Evolutionary conservation across 2,797 vertebrate genomes (phyloP).

Genomic region (Gallinago solitaria): DNA sequence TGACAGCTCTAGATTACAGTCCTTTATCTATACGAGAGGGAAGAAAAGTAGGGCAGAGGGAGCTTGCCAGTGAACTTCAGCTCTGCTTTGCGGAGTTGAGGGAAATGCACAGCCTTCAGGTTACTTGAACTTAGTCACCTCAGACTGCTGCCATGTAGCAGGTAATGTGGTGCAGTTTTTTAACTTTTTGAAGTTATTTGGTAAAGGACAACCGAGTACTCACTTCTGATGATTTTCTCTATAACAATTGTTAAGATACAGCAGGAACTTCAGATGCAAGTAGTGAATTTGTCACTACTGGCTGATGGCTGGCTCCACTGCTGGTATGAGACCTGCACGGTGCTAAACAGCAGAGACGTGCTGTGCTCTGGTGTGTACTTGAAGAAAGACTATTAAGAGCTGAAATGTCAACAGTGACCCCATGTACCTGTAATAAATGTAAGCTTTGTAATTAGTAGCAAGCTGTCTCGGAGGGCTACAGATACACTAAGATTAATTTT

Average conservation of each 20-base stretch:
- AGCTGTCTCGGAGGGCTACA: conserved; percentile 20
- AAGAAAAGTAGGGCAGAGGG: background rate
- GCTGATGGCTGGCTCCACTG: background rate
- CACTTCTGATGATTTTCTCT: background rate
- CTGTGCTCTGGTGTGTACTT: conserved; percentile 23
- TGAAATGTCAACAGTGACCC: conserved; percentile 44
- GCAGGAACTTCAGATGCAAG: background rate
- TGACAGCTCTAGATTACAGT: background rate
- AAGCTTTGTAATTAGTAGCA: conserved; percentile 54
- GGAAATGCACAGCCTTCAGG: background rate
- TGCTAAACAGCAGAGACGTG: background rate
- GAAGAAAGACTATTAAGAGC: conserved; percentile 26
- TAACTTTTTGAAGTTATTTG: background rate
- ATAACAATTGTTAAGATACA: background rate
- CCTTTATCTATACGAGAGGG: background rate
- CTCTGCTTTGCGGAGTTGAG: background rate
- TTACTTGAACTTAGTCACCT: background rate
- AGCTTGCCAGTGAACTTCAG: background rate
- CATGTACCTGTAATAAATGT: conserved; percentile 55
- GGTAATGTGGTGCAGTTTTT: background rate
- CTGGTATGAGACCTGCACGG: background rate
- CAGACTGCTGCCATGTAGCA: background rate
- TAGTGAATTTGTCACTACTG: background rate
- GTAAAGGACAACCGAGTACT: background rate
- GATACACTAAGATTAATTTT: conserved; percentile 50